Evolutionary conservation across 2,113 vertebrate genomes (phyloP).

Genomic region (Pseudolaguvia tuberculata): DNA sequence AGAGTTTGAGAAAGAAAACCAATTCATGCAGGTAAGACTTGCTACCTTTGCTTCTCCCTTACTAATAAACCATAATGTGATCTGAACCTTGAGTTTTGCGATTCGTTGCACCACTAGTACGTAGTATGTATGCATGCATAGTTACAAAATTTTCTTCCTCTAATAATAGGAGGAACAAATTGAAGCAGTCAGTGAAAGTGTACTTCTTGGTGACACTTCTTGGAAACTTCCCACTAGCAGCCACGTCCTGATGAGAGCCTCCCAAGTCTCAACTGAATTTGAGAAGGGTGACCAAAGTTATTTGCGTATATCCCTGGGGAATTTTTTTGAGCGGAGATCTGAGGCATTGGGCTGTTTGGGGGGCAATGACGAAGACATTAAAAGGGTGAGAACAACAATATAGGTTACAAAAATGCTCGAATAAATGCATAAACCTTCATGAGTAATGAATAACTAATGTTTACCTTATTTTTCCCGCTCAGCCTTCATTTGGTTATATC

Average conservation of each 20-base stretch:
- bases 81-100: no score
- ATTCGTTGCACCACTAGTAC: no score
- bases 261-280: slow-evolving; percentile 69
- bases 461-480: background rate
- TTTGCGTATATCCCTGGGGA: slow-evolving; percentile 83
- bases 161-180: slow-evolving; percentile 75
- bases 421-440: background rate
- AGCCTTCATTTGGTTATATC: slow-evolving; percentile 95
- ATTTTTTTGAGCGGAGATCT: slow-evolving; percentile 89
- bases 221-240: slow-evolving; percentile 73
- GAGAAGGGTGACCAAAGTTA: slow-evolving; percentile 77
- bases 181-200: slow-evolving; percentile 57
- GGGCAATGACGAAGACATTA: slow-evolving; percentile 64
- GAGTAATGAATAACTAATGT: background rate
- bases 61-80: no score
- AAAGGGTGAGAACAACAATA: slow-evolving; percentile 74
- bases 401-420: background rate
- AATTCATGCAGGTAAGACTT: slow-evolving; percentile 83
- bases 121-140: background rate
- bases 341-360: slow-evolving; percentile 92
- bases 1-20: slow-evolving; percentile 87
- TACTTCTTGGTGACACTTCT: slow-evolving; percentile 69
- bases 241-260: slow-evolving; percentile 70
- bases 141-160: background rate
- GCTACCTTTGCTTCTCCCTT: background rate